Evolutionary conservation across 35 echinoderm and acorn worm species (phyloP).

Genomic region (Ophioderma brevispina): DNA sequence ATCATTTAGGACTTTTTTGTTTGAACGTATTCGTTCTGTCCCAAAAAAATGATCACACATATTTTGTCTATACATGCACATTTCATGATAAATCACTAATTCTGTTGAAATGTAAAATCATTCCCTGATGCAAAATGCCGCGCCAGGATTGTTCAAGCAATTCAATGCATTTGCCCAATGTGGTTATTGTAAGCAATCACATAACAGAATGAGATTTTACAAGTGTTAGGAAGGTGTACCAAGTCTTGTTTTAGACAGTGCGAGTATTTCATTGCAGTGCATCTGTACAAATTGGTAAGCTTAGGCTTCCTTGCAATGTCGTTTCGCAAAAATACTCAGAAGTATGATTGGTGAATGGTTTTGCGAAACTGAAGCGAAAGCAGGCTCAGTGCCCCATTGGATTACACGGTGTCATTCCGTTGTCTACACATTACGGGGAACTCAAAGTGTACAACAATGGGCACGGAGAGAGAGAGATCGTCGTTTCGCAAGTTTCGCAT

Average conservation of each 20-base stretch:
- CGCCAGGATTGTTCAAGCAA: background rate
- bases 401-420: no score
- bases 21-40: no score
- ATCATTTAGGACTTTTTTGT: background rate
- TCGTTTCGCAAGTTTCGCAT: background rate
- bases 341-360: no score
- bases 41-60: background rate
- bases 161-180: background rate
- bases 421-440: no score
- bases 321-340: no score
- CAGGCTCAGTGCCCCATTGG: no score
- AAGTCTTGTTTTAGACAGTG: background rate
- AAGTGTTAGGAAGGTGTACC: background rate
- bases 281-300: no score
- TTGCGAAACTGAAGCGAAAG: no score
- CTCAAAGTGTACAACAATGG: background rate
- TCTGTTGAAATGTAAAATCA: background rate
- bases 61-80: background rate
- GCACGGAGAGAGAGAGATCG: background rate
- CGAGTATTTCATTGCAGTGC: background rate
- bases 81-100: background rate
- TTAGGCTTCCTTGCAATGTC: no score
- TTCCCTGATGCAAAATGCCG: background rate
- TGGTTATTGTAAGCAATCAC: background rate
- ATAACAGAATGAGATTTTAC: background rate